These are phyloP conservation scores for Cryptus armator DNA, from an alignment of 2,888 invertebrate genomes.

Conservation along the genomic window DNA sequence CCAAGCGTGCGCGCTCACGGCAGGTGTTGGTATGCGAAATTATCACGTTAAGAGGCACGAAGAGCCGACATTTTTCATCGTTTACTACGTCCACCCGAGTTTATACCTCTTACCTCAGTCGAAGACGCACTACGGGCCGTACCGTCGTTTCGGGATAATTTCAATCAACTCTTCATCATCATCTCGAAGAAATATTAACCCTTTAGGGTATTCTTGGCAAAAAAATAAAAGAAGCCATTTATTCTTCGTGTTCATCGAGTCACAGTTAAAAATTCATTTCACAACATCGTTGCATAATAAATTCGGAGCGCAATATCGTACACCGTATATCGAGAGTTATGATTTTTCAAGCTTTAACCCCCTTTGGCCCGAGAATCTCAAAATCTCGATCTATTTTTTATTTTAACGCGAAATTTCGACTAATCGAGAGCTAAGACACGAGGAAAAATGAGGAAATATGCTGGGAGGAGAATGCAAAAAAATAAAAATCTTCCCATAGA, in stretches of 20 bases:
- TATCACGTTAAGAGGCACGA: conserved; percentile 78
- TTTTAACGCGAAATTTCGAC: conserved; percentile 17
- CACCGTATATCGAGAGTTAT: too few species aligned
- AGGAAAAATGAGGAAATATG: conserved; percentile 17
- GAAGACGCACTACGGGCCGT: conserved; percentile 66
- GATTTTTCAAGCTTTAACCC: not conserved
- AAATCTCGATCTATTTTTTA: not conserved
- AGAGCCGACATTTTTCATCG: conserved; percentile 72
- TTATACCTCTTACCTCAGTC: conserved; percentile 21
- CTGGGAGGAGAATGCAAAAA: conserved; percentile 26
- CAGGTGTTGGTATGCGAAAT: conserved; percentile 80
- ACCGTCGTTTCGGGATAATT: conserved; percentile 71
- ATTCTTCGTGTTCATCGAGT: not conserved
- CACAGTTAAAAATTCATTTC: conserved; percentile 3
- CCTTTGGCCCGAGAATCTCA: conserved; percentile 6
- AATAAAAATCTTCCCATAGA: conserved; percentile 81
- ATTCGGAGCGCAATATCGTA: not conserved
- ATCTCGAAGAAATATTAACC: conserved; percentile 18
- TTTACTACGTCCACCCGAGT: conserved; percentile 58
- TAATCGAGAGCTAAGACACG: conserved; percentile 25
- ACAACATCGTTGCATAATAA: not conserved
- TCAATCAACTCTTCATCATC: conserved; percentile 69
- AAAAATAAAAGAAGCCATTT: not conserved
- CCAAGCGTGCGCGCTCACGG: conserved; percentile 61
- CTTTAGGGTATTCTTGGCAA: not conserved